Conservation (phyloP, 2,797 vertebrate genomes). For the Antennarius maculatus region DNA sequence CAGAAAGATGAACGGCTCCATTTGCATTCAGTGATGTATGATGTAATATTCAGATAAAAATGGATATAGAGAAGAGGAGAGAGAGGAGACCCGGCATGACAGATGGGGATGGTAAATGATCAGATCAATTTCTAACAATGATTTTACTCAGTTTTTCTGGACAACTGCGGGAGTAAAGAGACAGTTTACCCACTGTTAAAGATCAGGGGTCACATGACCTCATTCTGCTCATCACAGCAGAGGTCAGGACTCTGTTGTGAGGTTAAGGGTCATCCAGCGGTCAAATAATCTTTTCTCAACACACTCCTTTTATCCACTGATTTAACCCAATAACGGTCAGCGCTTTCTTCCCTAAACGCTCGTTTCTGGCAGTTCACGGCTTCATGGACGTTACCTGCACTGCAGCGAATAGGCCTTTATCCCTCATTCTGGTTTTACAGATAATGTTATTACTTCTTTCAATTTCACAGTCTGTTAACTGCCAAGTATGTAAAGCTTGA, state of each 20-base stretch:
- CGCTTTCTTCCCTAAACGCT: conserved; percentile 11
- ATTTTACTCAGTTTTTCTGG: conserved; percentile 57
- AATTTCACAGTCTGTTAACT: conserved; percentile 63
- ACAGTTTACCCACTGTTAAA: conserved; percentile 1
- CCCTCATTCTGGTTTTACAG: conserved; percentile 41
- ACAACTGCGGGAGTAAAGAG: conserved; percentile 29
- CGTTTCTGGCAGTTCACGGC: conserved; percentile 46
- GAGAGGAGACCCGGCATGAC: conserved; percentile 59
- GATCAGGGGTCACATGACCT: conserved; percentile 41
- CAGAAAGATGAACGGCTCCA: conserved; percentile 74
- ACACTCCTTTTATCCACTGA: conserved; percentile 31
- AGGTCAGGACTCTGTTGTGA: conserved; percentile 26
- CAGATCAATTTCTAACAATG: conserved; percentile 67
- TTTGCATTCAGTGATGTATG: conserved; percentile 75
- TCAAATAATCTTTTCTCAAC: conserved; percentile 14
- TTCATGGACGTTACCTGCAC: conserved; percentile 32
- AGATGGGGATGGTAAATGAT: conserved; percentile 50
- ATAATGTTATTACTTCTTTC: conserved; percentile 52
- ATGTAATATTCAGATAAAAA: conserved; percentile 75
- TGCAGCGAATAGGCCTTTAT: conserved; percentile 45
- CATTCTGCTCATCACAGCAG: background rate
- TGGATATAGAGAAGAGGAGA: conserved; percentile 44
- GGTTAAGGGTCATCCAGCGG: conserved; percentile 24
- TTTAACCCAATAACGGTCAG: conserved; percentile 35
- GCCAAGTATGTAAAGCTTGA: conserved; percentile 44